Base-by-base conservation (phyloP, 2,888 invertebrate species). In the Dorcus parallelipipedus region DNA sequence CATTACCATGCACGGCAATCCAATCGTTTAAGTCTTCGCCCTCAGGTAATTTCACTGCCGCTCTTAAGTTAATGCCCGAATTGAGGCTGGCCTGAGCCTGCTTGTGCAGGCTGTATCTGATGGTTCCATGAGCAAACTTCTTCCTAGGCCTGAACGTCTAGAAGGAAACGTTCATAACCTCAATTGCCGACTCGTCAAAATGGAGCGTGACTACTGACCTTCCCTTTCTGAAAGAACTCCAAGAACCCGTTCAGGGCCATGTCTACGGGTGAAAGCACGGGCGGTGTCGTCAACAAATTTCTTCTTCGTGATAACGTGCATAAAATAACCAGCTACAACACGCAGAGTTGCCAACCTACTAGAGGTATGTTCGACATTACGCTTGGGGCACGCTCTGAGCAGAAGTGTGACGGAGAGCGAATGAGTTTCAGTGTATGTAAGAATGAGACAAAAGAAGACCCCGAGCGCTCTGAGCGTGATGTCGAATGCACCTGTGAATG, bases 101-200 rank as follows among this genome's bases (percentile, higher is more conserved):
- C 76, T 95, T 95, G 73, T 95, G 91, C 33, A 95, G 80, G 52
- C 92, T 91, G 77, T 93, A 93, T 49, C 93, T 82, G 65, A 94
- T 81, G 6, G 95, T 95, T 3, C 95, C 95, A 54, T 90, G 90
- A 50, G 90, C 87, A 77, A 95, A 93, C 64, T 87, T 86, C 75
- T 95, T 95, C 77, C 91, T 93, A 5, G 94, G 94, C 59, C 91
- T 82, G 77, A 95, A 95, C 23, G 95, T 95, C 94, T 95, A 78
- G 61, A 39, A 47, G n/a, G 41, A 53, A 49, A 42, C 45, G 54
- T 41, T 54, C 50, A 43, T 50, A 58, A 58, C 50, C 54, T 49
- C 40, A 43, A 38, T 10, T 45, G 42, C n/a, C 23, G 23, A 33
- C 5, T 26, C 23, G 7, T 33, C 6, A 38, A 14, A 50, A 39